Conservation (phyloP, 2,797 vertebrate species). For the Dendrocincla fuliginosa region DNA sequence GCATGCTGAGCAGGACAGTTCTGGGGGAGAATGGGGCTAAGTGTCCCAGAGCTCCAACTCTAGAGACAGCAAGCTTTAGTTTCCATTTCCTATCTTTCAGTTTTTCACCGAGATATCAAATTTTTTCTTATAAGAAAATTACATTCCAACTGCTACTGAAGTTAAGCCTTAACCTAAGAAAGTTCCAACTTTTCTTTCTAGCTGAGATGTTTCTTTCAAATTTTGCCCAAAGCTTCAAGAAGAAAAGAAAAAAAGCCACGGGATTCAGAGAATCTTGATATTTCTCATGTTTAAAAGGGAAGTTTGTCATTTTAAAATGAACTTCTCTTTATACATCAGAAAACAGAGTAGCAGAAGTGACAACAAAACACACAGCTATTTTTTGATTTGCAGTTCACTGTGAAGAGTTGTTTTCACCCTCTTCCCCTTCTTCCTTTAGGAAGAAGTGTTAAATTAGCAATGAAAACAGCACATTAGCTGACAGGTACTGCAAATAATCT, state of each 20-base stretch:
- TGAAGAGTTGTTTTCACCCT: constrained; percentile 31
- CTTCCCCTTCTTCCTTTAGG: constrained; percentile 9
- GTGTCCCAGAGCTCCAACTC: neutral
- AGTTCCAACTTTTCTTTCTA: neutral
- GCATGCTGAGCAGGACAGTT: neutral
- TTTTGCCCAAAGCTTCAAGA: neutral
- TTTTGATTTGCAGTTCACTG: constrained; percentile 43
- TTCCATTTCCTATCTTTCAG: neutral
- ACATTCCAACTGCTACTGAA: neutral
- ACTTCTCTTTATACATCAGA: neutral
- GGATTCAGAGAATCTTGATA: neutral
- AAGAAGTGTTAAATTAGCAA: constrained; percentile 60
- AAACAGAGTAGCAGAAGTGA: constrained; percentile 31
- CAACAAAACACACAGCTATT: constrained; percentile 29
- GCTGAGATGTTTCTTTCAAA: neutral
- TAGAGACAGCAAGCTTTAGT: neutral
- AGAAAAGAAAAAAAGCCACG: neutral
- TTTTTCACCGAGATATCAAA: neutral
- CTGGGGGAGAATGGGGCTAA: neutral
- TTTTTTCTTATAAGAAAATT: neutral
- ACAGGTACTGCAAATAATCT: constrained; percentile 54
- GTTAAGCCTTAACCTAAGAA: neutral
- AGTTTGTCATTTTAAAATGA: constrained; percentile 11
- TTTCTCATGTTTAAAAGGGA: constrained; percentile 24
- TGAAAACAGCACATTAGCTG: constrained; percentile 45